Base-by-base conservation (phyloP, 2,888 invertebrate species). In the Linnaemya vulpina region DNA sequence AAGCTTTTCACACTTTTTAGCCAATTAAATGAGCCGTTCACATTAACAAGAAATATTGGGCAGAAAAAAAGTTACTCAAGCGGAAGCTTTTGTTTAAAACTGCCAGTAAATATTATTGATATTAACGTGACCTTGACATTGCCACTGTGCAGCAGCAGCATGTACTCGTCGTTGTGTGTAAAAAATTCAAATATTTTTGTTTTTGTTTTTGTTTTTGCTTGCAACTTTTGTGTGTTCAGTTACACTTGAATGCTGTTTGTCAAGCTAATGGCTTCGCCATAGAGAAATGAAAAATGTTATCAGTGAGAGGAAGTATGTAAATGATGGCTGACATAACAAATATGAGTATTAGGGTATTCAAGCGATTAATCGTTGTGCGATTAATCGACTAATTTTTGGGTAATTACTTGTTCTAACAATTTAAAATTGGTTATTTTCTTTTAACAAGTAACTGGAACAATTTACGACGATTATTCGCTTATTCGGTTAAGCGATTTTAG, bases 121-220 rank as follows among this genome's bases (percentile, higher is more conserved):
- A 22, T 49, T 55, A 79, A 22, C n/a, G n/a, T 71, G 46, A 74
- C 77, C 80, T 80, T 84, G 84, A 84, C 84, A 84, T 84, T 84
- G 84, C 53, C 68, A 20, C 17, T 58, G 68, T 49, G 35, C 38
- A 49, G n/a, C 55, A 35, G n/a, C 55, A 74, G 49, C 35, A 49
- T 65, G 38, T 38, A 9, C 38, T 9, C 11, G 11, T 10, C 3
- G n/a, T 4, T 49, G n/a, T 49, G 9, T 49, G 46, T 63, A 73
- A 46, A 49, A 63, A 13, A 62, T 35, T 60, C n/a, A 65, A 55
- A 75, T 75, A 49, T 70, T 74, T 75, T 76, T 30, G 11, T 46
- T 51, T n/a, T n/a, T n/a, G n/a, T n/a, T n/a, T n/a, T n/a, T 75
- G 38, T 70, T 74, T 75, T 76, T 30, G 11, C 38, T 51, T 55